Conservation (phyloP, 2,888 invertebrate genomes). For the Ennomos erosarius region DNA sequence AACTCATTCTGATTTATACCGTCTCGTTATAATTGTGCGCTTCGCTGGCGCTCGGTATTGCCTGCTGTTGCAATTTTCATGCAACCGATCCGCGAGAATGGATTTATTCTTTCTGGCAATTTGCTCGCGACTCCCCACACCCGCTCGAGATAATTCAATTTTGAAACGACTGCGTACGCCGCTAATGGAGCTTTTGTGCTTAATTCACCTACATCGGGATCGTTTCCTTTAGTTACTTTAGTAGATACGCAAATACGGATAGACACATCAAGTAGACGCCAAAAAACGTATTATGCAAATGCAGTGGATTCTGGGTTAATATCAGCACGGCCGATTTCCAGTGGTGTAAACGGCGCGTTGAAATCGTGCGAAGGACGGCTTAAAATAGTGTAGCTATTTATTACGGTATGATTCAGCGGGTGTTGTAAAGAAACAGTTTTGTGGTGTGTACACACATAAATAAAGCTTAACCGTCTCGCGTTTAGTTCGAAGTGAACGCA, state of each 20-base stretch:
- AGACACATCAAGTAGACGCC: conserved; percentile 48
- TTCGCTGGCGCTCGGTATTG: conserved; percentile 76
- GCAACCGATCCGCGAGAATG: conserved; percentile 79
- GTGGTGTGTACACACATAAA: conserved; percentile 49
- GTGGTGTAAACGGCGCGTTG: conserved; percentile 68
- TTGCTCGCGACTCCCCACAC: conserved; percentile 67
- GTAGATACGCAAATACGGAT: conserved; percentile 48
- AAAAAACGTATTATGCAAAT: conserved; percentile 61
- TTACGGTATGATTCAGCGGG: conserved; percentile 67
- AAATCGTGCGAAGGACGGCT: conserved; percentile 79
- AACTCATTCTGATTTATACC: conserved; percentile 85
- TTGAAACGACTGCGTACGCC: conserved; percentile 54
- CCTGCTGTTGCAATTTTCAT: conserved; percentile 82
- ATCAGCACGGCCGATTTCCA: conserved; percentile 68
- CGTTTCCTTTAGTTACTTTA: conserved; percentile 48
- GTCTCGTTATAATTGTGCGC: conserved; percentile 84
- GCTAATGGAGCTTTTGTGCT: conserved; percentile 64
- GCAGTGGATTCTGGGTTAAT: conserved; percentile 64
- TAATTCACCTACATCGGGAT: conserved; percentile 53
- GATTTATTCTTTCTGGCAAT: conserved; percentile 80
- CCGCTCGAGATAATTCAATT: conserved; percentile 70
- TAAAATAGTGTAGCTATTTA: conserved; percentile 77
- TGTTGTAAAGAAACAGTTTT: conserved; percentile 58
- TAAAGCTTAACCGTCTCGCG: conserved; percentile 49
- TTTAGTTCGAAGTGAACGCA: conserved; percentile 48